Conservation (phyloP, 2,797 vertebrate genomes). For the Remorina albescens region DNA sequence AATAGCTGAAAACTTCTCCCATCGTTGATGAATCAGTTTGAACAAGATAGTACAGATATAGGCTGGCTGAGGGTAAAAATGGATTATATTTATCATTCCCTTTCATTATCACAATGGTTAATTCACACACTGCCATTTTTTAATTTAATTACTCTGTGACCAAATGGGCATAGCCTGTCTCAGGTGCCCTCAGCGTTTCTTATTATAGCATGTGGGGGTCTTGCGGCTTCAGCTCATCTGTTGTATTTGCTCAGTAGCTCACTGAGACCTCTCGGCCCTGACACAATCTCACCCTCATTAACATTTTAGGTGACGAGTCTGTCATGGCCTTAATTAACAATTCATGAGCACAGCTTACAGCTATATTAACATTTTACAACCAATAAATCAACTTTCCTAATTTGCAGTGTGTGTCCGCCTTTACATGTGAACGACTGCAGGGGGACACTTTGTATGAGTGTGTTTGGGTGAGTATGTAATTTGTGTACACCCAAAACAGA, state of each 20-base stretch:
- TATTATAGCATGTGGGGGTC: slow-evolving; percentile 65
- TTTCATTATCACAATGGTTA: slow-evolving; percentile 52
- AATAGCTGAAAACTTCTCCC: neutral
- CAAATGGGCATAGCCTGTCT: slow-evolving; percentile 50
- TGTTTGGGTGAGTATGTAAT: slow-evolving; percentile 30
- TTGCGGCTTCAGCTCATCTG: slow-evolving; percentile 75
- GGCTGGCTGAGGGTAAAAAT: slow-evolving; percentile 36
- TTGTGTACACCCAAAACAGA: slow-evolving; percentile 51
- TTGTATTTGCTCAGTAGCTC: slow-evolving; percentile 79
- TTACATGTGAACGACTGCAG: slow-evolving; percentile 39
- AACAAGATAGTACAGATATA: slow-evolving; percentile 17
- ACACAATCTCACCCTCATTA: slow-evolving; percentile 85
- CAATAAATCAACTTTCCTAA: slow-evolving; percentile 83
- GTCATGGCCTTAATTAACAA: slow-evolving; percentile 84
- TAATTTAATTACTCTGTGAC: slow-evolving; percentile 68
- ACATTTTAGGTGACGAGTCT: slow-evolving; percentile 86
- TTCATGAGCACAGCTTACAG: slow-evolving; percentile 84
- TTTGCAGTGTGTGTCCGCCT: slow-evolving; percentile 57
- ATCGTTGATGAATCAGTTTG: slow-evolving; percentile 6
- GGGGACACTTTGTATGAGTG: slow-evolving; percentile 25
- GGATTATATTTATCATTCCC: slow-evolving; percentile 48
- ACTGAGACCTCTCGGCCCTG: slow-evolving; percentile 72
- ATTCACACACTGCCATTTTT: slow-evolving; percentile 67
- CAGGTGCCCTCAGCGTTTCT: slow-evolving; percentile 70
- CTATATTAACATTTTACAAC: slow-evolving; percentile 88